Conservation (phyloP, 2,888 invertebrate species). For the Morpho deidamia region DNA sequence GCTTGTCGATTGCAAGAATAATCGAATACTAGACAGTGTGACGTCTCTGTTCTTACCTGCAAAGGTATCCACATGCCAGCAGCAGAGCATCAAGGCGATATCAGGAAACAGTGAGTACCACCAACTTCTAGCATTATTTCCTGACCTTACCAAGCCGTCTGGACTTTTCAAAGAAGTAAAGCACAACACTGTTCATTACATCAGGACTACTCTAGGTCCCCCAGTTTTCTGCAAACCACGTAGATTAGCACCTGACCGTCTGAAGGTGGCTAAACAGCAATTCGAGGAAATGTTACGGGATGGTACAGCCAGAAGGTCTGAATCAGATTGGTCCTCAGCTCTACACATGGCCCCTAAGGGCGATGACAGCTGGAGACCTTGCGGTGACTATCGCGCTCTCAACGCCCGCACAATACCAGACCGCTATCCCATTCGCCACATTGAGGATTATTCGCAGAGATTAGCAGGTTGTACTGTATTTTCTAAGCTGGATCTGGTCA, state of each 20-base stretch:
- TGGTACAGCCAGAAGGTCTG: neutral
- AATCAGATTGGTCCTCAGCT: neutral
- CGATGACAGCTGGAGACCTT: neutral
- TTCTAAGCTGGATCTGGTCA: conserved; percentile 12
- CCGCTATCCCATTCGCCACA: conserved; percentile 11
- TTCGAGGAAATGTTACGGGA: neutral
- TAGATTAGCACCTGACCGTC: conserved; percentile 32
- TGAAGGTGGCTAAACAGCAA: conserved; percentile 3
- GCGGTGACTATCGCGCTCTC: neutral
- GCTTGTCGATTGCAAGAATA: conserved; percentile 27
- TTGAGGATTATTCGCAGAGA: conserved; percentile 11
- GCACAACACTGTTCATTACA: conserved; percentile 29
- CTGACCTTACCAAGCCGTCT: neutral
- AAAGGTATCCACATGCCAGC: neutral
- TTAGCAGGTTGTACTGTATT: conserved; percentile 12
- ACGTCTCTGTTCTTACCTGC: neutral
- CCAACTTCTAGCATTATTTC: conserved; percentile 13
- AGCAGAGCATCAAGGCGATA: neutral
- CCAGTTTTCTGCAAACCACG: conserved; percentile 30
- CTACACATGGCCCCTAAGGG: neutral
- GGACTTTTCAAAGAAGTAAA: conserved; percentile 1
- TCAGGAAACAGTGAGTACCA: neutral
- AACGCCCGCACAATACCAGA: conserved; percentile 9
- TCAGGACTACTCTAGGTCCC: conserved; percentile 32
- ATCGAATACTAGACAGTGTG: neutral